A percentile compares a stretch with the other conserved stretches of the same genome.
Conservation (phyloP, 2,113 vertebrate genomes). For the Excalfactoria chinensis region DNA sequence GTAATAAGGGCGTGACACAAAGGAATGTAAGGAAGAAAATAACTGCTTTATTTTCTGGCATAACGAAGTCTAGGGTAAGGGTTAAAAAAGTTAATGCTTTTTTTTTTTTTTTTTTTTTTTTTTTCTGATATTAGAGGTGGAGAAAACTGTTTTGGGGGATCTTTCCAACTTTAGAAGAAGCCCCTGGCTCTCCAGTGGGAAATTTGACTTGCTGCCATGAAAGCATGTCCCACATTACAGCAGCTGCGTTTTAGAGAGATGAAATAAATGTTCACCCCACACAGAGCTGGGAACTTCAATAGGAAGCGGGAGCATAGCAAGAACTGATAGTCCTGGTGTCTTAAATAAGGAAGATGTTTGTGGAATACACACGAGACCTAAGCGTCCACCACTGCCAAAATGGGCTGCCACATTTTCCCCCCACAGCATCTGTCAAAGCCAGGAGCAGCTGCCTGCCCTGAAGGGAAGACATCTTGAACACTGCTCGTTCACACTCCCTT, state of each 20-base stretch:
- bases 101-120: not conserved
- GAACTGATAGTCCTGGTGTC: not conserved
- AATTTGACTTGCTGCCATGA: not conserved
- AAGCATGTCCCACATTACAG: not conserved
- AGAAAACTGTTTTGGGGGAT: not conserved
- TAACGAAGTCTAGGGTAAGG: not conserved
- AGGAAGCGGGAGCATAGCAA: not conserved
- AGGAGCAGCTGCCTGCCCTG: not conserved
- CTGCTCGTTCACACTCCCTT: not conserved
- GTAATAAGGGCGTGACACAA: conserved; percentile 55
- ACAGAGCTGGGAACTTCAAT: not conserved
- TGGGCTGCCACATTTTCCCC: not conserved
- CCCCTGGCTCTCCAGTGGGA: not conserved
- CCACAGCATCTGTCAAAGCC: not conserved
- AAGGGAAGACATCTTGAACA: not conserved
- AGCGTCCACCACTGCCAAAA: not conserved
- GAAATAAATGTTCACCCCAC: not conserved
- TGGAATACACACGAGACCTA: not conserved
- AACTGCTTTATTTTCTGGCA: not conserved
- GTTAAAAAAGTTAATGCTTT: not conserved
- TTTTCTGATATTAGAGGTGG: not conserved
- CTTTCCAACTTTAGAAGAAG: not conserved
- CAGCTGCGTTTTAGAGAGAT: not conserved
- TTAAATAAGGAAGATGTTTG: not conserved
- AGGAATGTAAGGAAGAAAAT: conserved; percentile 33